Conservation (phyloP, 2,797 vertebrate species). For the Echeneis naucrates region DNA sequence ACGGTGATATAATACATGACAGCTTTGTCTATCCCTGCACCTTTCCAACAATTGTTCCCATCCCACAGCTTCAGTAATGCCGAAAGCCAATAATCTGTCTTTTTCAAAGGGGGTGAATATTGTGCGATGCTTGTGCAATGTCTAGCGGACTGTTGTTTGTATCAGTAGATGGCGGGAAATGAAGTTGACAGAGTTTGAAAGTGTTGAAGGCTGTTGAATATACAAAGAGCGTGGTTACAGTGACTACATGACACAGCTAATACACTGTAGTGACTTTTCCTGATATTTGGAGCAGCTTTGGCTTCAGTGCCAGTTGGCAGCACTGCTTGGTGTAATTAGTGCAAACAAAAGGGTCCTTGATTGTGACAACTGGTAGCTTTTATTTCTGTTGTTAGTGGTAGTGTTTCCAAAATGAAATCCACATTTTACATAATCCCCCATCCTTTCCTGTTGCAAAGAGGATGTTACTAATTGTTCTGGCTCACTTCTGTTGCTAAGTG, state of each 20-base stretch:
- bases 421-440: constrained; percentile 39
- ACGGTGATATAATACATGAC: too few relatives aligned
- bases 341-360: constrained; percentile 42
- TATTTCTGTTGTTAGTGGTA: constrained; percentile 45
- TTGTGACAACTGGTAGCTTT: constrained; percentile 54
- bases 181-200: neutral
- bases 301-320: constrained; percentile 20
- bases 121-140: neutral
- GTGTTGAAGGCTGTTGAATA: neutral
- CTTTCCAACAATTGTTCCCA: too few relatives aligned
- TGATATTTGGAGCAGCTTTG: constrained; percentile 1
- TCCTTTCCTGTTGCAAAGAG: constrained; percentile 26
- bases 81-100: too few relatives aligned
- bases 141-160: neutral
- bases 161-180: neutral
- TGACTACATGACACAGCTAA: constrained; percentile 8
- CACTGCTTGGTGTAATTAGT: constrained; percentile 22
- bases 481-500: constrained; percentile 25
- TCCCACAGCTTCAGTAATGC: too few relatives aligned
- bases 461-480: constrained; percentile 52
- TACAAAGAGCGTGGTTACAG: neutral
- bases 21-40: too few relatives aligned
- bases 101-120: neutral
- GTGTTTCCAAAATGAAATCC: constrained; percentile 47
- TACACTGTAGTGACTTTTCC: neutral